phyloP scores from a whole-genome alignment of 2,113 vertebrate species.

The Gnathonemus longibarbis region DNA sequence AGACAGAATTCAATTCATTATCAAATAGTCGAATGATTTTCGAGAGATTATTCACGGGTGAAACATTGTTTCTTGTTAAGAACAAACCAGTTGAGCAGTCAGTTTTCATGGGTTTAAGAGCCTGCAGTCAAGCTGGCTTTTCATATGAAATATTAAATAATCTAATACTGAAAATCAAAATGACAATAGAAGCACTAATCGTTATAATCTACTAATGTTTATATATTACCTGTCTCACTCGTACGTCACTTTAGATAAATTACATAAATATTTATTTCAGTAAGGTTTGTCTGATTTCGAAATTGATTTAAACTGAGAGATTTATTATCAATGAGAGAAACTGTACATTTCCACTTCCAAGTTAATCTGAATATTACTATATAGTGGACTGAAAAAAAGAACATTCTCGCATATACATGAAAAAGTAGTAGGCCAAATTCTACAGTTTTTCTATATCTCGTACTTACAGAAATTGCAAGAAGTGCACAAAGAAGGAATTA shows the following conservation, averaged over 20 bases:
- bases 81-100: background rate
- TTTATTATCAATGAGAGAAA: background rate
- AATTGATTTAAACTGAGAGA: background rate
- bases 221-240: background rate
- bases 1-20: background rate
- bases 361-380: background rate
- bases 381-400: background rate
- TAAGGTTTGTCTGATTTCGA: background rate
- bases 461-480: background rate
- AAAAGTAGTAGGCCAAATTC: background rate
- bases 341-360: background rate
- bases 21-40: background rate
- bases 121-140: background rate
- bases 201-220: background rate
- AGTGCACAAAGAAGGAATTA: background rate
- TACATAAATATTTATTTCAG: background rate
- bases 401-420: background rate
- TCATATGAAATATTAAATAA: background rate
- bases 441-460: background rate
- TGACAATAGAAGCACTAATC: background rate
- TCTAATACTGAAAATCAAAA: background rate
- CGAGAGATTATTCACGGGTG: background rate
- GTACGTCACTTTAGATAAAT: background rate
- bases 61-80: background rate
- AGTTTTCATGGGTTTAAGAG: background rate